Percentiles rank a stretch among this genome's conserved stretches.
Evolutionary conservation across 2,888 invertebrate genomes (phyloP).

Genomic region (Oxytorus armatus): DNA sequence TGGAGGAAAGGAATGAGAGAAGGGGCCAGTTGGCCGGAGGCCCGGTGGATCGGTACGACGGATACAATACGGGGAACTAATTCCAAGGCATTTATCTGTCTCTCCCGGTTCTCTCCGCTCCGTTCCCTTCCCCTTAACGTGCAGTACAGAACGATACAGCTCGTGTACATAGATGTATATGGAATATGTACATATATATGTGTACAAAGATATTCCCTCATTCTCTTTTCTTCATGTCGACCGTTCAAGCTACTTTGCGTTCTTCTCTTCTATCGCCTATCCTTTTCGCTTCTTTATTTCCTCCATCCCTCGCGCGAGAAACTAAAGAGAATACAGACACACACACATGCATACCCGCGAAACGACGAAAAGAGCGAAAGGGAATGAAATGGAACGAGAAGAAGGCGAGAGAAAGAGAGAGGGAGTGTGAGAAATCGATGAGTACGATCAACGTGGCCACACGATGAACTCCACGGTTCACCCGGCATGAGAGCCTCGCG

Average conservation of each 20-base stretch:
- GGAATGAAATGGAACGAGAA: conserved; percentile 17
- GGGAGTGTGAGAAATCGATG: conserved; percentile 82
- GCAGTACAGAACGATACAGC: conserved; percentile 7
- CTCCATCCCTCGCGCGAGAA: conserved; percentile 46
- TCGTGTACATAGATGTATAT: neutral
- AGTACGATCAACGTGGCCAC: conserved; percentile 80
- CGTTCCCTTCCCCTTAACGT: conserved; percentile 31
- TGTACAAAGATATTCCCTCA: conserved; percentile 47
- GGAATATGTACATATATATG: conserved; percentile 1
- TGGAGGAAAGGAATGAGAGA: conserved; percentile 45
- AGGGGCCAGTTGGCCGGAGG: conserved; percentile 63
- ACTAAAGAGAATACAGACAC: conserved; percentile 17
- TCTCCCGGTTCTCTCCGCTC: conserved; percentile 69
- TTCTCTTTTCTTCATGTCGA: conserved; percentile 51
- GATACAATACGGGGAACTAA: conserved; percentile 76
- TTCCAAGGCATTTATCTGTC: conserved; percentile 78
- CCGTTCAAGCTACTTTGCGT: conserved; percentile 62
- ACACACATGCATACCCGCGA: conserved; percentile 37
- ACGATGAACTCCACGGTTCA: conserved; percentile 66
- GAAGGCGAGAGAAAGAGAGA: conserved; percentile 34
- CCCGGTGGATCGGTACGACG: conserved; percentile 67
- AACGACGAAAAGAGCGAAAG: conserved; percentile 59
- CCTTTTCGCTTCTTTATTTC: conserved; percentile 53
- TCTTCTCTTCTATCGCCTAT: conserved; percentile 40
- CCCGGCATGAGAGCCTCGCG: conserved; percentile 27